Percentiles rank a stretch among this genome's conserved stretches.
Evolutionary conservation across 2,888 invertebrate genomes (phyloP).

Genomic region (Drepana falcataria): DNA sequence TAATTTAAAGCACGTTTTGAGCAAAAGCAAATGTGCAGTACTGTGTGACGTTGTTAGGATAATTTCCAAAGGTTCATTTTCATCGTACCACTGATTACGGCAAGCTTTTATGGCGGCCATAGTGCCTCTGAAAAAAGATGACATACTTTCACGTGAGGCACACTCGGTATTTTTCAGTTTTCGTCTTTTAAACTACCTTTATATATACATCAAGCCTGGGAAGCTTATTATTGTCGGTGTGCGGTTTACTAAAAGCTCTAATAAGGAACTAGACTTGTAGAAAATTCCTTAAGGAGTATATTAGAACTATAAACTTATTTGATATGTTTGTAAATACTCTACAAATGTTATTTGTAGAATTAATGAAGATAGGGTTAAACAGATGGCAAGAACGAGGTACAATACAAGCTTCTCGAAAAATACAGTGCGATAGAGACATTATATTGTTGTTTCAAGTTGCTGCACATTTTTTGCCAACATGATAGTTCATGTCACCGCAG

Average conservation of each 20-base stretch:
- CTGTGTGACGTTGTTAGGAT: constrained; percentile 12
- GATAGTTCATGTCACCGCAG: neutral
- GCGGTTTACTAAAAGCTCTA: neutral
- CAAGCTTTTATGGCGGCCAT: constrained; percentile 39
- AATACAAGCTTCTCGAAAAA: no score
- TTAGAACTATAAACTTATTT: no score
- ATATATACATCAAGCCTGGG: neutral
- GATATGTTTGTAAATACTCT: no score
- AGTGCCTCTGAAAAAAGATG: constrained; percentile 43
- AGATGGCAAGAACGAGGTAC: no score
- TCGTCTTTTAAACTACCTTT: constrained; percentile 11
- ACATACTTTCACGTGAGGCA: constrained; percentile 47
- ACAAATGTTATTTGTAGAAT: no score
- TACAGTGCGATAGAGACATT: neutral
- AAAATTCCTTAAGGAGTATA: no score
- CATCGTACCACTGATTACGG: constrained; percentile 38
- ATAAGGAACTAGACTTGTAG: no score
- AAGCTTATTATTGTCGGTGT: neutral
- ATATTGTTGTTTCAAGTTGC: neutral
- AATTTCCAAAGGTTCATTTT: constrained; percentile 17
- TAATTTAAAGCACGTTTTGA: no score
- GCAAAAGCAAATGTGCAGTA: no score
- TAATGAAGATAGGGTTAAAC: no score
- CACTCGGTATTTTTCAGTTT: constrained; percentile 26
- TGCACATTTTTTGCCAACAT: neutral